Percentiles rank a stretch among this genome's conserved stretches.
phyloP scores from a whole-genome alignment of 2,113 vertebrate genomes.

The Sphyrna mokarran region DNA sequence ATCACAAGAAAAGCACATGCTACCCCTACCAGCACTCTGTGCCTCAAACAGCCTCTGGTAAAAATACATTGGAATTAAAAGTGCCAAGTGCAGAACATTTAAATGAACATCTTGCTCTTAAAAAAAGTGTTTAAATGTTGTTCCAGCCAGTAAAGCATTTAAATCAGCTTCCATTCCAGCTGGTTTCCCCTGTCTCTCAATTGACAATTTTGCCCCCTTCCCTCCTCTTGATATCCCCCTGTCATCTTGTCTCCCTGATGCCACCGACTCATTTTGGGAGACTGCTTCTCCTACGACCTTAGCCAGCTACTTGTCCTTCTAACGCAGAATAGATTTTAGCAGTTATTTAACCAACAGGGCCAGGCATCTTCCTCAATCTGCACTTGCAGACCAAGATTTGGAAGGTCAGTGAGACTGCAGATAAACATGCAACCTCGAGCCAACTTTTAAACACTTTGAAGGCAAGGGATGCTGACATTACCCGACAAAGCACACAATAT shows the following conservation, averaged over 20 bases:
- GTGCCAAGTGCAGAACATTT: background rate
- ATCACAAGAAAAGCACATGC: conserved; percentile 6
- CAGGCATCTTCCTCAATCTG: background rate
- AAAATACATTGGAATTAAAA: background rate
- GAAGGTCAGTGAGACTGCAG: background rate
- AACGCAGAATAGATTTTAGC: background rate
- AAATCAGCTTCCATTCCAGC: background rate
- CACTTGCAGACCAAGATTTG: background rate
- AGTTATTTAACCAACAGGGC: background rate
- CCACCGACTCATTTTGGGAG: background rate
- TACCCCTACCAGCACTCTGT: background rate
- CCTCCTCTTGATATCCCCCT: background rate
- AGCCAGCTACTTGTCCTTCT: background rate
- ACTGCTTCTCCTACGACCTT: background rate
- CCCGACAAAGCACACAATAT: background rate
- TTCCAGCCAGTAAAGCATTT: background rate
- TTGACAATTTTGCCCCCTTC: background rate
- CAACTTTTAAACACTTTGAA: background rate
- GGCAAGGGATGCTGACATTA: background rate
- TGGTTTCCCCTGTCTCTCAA: background rate
- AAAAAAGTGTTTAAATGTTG: background rate
- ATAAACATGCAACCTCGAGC: background rate
- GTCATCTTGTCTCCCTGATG: background rate
- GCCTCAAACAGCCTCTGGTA: background rate
- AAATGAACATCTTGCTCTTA: background rate